Evolutionary conservation across 2,113 vertebrate genomes (phyloP).

Genomic region (Poeciliopsis prolifica): DNA sequence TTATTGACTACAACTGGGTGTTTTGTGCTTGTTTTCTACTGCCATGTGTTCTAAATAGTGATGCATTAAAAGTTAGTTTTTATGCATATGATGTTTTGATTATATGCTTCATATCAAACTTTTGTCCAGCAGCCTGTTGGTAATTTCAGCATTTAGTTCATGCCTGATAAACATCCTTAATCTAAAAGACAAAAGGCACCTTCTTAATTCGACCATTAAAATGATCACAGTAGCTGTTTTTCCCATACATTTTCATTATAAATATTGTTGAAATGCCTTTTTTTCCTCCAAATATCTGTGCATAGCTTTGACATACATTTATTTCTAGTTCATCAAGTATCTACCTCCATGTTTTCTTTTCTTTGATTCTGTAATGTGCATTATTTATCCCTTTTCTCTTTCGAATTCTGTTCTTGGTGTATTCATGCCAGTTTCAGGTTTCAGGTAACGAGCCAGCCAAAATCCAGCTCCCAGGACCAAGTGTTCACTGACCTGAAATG

Average conservation of each 20-base stretch:
- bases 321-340: slow-evolving; percentile 66
- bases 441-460: slow-evolving; percentile 11
- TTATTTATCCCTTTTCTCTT: slow-evolving; percentile 17
- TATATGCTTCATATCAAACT: background rate
- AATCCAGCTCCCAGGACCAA: slow-evolving; percentile 45
- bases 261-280: background rate
- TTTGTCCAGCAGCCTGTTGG: background rate
- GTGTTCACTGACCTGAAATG: slow-evolving; percentile 23
- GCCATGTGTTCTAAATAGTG: slow-evolving; percentile 5
- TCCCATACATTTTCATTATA: slow-evolving; percentile 10
- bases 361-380: slow-evolving; percentile 21
- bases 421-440: slow-evolving; percentile 30
- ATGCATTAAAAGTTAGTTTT: background rate
- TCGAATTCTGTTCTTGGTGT: slow-evolving; percentile 33
- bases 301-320: slow-evolving; percentile 16
- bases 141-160: background rate
- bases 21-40: background rate
- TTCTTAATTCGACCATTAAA: background rate
- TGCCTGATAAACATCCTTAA: background rate
- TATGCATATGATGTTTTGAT: background rate
- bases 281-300: slow-evolving; percentile 19
- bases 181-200: background rate
- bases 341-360: slow-evolving; percentile 66
- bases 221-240: slow-evolving; percentile 41
- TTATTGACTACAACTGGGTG: background rate